Conservation (phyloP, 2,113 vertebrate genomes). For the Chauna torquata region DNA sequence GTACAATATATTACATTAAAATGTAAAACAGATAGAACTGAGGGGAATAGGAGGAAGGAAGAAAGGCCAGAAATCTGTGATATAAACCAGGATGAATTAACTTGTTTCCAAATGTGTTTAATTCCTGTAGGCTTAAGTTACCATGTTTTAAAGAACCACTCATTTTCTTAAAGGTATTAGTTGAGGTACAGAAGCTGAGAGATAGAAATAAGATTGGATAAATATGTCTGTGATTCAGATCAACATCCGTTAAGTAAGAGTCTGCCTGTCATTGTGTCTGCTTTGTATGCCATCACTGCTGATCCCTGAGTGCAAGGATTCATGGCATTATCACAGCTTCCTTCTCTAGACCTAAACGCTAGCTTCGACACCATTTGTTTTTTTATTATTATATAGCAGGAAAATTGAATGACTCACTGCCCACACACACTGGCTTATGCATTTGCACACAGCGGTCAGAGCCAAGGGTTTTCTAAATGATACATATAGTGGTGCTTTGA, state of each 20-base stretch:
- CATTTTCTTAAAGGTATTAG: constrained; percentile 15
- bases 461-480: constrained; percentile 48
- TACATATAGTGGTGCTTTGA: constrained; percentile 14
- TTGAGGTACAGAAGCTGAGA: background rate
- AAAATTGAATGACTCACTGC: constrained; percentile 43
- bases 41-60: constrained; percentile 17
- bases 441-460: constrained; percentile 39
- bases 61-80: constrained; percentile 12
- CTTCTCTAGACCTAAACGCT: constrained; percentile 43
- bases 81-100: constrained; percentile 22
- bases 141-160: background rate
- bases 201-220: constrained; percentile 25
- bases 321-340: constrained; percentile 67
- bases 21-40: constrained; percentile 18
- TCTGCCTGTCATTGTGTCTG: constrained; percentile 52
- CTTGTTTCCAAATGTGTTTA: background rate
- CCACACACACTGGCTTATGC: constrained; percentile 20
- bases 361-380: constrained; percentile 16
- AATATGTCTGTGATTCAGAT: background rate
- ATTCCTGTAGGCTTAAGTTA: background rate
- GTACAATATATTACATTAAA: constrained; percentile 27
- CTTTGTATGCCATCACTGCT: constrained; percentile 51
- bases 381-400: constrained; percentile 54
- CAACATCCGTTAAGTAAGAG: constrained; percentile 4
- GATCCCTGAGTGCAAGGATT: constrained; percentile 41